These are phyloP conservation scores for Trypoxylus dichotomus DNA, from an alignment of 1,140 invertebrate genomes.

Conservation along the genomic window DNA sequence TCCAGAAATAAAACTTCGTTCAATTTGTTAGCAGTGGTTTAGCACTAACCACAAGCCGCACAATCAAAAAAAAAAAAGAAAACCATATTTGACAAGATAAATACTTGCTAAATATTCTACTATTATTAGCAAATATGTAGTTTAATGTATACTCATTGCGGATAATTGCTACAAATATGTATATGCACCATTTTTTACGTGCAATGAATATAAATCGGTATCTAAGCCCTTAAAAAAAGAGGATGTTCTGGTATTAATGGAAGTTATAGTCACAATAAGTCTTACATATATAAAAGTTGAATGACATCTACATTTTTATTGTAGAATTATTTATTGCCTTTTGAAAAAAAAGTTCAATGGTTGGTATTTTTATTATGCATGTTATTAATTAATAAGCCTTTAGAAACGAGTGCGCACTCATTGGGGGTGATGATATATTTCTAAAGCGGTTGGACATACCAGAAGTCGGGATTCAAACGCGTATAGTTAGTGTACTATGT, in stretches of 20 bases:
- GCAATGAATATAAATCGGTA: too few relatives aligned
- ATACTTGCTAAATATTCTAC: background rate
- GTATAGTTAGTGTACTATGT: too few relatives aligned
- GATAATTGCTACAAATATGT: background rate
- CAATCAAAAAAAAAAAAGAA: background rate
- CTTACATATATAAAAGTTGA: background rate
- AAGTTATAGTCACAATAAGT: background rate
- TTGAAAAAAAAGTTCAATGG: too few relatives aligned
- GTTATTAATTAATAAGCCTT: too few relatives aligned
- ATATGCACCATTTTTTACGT: too few relatives aligned
- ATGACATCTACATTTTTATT: background rate
- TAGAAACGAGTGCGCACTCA: too few relatives aligned
- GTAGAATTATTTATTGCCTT: background rate
- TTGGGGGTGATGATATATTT: too few relatives aligned
- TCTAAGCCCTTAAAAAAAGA: too few relatives aligned
- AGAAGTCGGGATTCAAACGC: too few relatives aligned
- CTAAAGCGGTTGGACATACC: too few relatives aligned
- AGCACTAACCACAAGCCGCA: background rate
- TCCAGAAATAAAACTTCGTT: background rate
- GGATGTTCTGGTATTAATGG: too few relatives aligned
- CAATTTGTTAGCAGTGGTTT: background rate
- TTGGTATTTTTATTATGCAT: too few relatives aligned
- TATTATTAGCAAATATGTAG: background rate
- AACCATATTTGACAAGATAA: background rate
- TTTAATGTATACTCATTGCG: background rate